phyloP scores from a whole-genome alignment of 2,888 invertebrate genomes.

The Drosophila robusta region DNA sequence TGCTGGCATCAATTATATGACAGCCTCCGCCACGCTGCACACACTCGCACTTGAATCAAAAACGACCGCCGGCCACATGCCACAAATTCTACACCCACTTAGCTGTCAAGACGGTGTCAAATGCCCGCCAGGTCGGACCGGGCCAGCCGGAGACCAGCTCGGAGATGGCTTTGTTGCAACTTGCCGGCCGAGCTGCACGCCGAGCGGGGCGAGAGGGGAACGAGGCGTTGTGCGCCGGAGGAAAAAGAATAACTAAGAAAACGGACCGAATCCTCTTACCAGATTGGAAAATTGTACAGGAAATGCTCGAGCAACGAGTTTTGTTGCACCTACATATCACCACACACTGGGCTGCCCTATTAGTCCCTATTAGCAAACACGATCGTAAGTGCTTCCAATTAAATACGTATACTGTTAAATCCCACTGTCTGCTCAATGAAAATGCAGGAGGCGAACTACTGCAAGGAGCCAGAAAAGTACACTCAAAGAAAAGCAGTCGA shows the following conservation, averaged over 20 bases:
- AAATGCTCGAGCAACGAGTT: not conserved
- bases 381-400: too few species aligned
- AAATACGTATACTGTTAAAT: too few species aligned
- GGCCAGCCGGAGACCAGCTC: slow-evolving; percentile 13
- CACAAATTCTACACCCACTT: slow-evolving; percentile 78
- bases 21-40: slow-evolving; percentile 54
- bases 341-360: too few species aligned
- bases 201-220: not conserved
- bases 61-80: slow-evolving; percentile 58
- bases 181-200: slow-evolving; percentile 58
- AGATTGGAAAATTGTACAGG: not conserved
- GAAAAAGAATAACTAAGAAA: not conserved
- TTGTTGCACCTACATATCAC: too few species aligned
- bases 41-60: slow-evolving; percentile 30
- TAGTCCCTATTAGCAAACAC: too few species aligned
- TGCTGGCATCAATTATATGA: slow-evolving; percentile 79
- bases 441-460: too few species aligned
- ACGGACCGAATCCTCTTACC: not conserved
- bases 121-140: slow-evolving; percentile 69
- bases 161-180: slow-evolving; percentile 71
- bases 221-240: not conserved
- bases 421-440: too few species aligned
- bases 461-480: too few species aligned
- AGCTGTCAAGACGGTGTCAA: slow-evolving; percentile 79
- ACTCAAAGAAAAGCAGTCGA: too few species aligned